Conservation (phyloP, 2,888 invertebrate genomes). For the Cataglyphis altisquamis region DNA sequence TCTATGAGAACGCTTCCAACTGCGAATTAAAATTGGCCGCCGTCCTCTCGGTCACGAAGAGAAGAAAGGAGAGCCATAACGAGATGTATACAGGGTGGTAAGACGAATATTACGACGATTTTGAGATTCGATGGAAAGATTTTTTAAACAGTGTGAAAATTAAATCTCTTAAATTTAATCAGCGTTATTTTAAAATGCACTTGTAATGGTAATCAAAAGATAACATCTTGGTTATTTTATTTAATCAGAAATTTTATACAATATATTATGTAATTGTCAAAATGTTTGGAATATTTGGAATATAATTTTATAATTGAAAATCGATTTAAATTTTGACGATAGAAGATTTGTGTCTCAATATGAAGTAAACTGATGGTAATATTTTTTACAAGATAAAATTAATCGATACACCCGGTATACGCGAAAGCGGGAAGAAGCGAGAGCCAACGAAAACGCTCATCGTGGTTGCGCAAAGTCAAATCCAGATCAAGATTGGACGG, state of each 20-base stretch:
- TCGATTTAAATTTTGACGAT: neutral
- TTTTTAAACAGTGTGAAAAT: neutral
- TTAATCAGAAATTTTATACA: neutral
- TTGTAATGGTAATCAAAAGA: neutral
- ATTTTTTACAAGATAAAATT: neutral
- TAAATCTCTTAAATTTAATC: neutral
- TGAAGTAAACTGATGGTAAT: neutral
- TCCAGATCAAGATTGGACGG: constrained; percentile 36
- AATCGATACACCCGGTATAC: neutral
- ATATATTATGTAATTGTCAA: neutral
- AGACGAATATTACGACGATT: neutral
- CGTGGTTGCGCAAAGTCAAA: constrained; percentile 28
- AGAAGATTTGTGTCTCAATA: too few relatives aligned
- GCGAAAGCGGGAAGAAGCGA: constrained; percentile 5
- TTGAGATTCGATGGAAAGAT: neutral
- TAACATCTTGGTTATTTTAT: neutral
- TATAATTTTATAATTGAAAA: neutral
- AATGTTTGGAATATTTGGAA: too few relatives aligned
- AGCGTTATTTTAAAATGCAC: neutral
- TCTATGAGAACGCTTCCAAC: constrained; percentile 37
- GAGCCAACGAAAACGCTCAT: constrained; percentile 26
- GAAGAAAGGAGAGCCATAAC: constrained; percentile 2
- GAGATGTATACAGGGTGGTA: neutral
- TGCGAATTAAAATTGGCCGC: constrained; percentile 46
- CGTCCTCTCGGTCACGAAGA: constrained; percentile 18